Percentiles rank a stretch among this genome's conserved stretches.
phyloP scores from a whole-genome alignment of 2,888 invertebrate species.

The Drosophila ustulata region DNA sequence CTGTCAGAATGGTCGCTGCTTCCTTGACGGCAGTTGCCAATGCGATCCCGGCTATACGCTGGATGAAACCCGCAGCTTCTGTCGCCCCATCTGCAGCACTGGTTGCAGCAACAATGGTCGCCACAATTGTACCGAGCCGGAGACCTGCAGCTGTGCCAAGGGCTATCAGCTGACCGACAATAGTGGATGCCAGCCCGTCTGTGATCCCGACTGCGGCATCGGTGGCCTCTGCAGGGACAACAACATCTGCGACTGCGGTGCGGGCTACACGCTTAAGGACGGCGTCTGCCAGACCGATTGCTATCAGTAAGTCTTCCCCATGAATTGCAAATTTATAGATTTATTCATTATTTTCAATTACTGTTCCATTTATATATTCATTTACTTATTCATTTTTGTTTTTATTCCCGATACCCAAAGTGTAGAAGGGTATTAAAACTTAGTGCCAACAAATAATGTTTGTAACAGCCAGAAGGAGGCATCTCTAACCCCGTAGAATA shows the following conservation, averaged over 20 bases:
- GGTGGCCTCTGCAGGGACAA: conserved; percentile 87
- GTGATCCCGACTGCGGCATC: conserved; percentile 81
- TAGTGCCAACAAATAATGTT: no score
- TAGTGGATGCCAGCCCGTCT: conserved; percentile 79
- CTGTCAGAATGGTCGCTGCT: conserved; percentile 88
- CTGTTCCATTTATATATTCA: no score
- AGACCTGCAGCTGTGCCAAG: conserved; percentile 84
- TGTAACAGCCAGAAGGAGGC: no score
- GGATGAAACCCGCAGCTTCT: conserved; percentile 87
- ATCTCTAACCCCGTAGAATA: no score
- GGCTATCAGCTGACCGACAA: conserved; percentile 83
- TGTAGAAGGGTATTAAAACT: no score
- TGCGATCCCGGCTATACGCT: conserved; percentile 88
- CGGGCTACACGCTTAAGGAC: conserved; percentile 85
- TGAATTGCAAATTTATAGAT: no score
- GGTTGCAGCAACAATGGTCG: conserved; percentile 72
- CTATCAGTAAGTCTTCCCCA: conserved; percentile 78
- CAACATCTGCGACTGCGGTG: conserved; percentile 87
- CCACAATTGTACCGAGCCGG: conserved; percentile 84
- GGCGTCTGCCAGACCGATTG: conserved; percentile 83
- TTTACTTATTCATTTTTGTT: no score
- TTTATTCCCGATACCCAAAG: no score
- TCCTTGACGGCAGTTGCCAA: conserved; percentile 87
- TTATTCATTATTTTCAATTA: no score
- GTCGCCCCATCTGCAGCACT: conserved; percentile 87